Conservation (phyloP, 53 echinoderm and acorn worm species). For the Apostichopus leukothele region DNA sequence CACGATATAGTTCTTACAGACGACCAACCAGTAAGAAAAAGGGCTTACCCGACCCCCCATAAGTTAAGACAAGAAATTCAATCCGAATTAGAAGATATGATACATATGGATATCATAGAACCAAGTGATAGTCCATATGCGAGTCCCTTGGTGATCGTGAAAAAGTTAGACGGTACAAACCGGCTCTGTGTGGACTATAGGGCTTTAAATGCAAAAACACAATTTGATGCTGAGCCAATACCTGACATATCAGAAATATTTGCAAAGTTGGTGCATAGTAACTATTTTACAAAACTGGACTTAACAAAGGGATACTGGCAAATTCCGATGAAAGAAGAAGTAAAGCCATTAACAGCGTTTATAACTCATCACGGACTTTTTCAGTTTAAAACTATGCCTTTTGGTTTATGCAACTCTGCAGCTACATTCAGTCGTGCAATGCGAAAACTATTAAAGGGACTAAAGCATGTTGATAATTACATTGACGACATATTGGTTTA, state of each 20-base stretch:
- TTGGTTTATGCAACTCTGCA: conserved; percentile 65
- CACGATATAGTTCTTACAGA: conserved; percentile 12
- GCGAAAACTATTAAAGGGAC: conserved; percentile 52
- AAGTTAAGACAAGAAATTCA: background rate
- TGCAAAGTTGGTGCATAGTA: conserved; percentile 23
- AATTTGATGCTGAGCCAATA: conserved; percentile 53
- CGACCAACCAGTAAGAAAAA: conserved; percentile 6
- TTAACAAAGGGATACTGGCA: conserved; percentile 62
- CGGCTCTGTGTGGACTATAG: conserved; percentile 8
- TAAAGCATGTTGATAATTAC: conserved; percentile 59
- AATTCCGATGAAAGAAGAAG: conserved; percentile 53
- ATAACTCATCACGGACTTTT: conserved; percentile 59
- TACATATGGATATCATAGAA: conserved; percentile 37
- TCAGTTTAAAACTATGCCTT: conserved; percentile 67
- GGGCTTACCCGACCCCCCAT: conserved; percentile 24
- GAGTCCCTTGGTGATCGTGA: conserved; percentile 24
- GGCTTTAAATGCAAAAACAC: conserved; percentile 40
- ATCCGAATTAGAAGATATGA: conserved; percentile 11
- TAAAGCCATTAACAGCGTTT: conserved; percentile 58
- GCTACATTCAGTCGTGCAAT: conserved; percentile 67
- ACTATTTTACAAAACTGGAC: conserved; percentile 51
- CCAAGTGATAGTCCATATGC: conserved; percentile 24
- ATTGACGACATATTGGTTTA: conserved; percentile 56
- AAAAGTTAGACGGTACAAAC: conserved; percentile 17
- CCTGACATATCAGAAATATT: conserved; percentile 52